These are phyloP conservation scores for Metallyticus violacea DNA, from an alignment of 2,888 invertebrate species.

Conservation along the genomic window DNA sequence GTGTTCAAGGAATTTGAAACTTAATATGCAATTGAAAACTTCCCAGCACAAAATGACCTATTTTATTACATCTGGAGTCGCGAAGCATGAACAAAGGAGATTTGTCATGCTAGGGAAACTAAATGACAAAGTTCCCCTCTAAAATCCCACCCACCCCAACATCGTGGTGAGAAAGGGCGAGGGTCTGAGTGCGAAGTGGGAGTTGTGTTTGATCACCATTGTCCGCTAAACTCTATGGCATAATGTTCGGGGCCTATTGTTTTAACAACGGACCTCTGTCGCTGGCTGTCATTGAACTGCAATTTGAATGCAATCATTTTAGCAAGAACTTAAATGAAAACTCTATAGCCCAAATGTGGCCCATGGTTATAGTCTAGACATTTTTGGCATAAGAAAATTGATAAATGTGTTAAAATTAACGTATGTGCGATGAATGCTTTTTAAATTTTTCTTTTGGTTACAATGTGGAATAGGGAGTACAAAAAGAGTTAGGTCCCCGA, in stretches of 20 bases:
- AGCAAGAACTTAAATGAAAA: neutral
- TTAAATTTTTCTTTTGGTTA: too few relatives aligned
- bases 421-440: too few relatives aligned
- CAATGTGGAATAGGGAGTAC: too few relatives aligned
- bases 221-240: neutral
- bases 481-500: too few relatives aligned
- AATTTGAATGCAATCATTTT: neutral
- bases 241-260: neutral
- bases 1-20: neutral
- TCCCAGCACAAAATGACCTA: neutral
- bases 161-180: too few relatives aligned
- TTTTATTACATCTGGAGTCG: neutral
- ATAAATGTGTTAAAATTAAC: too few relatives aligned
- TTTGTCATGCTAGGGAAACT: neutral
- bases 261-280: neutral
- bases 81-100: neutral
- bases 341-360: neutral
- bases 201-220: neutral
- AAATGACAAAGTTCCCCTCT: neutral
- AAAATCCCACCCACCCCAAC: neutral
- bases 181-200: neutral
- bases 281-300: neutral
- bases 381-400: too few relatives aligned
- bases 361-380: too few relatives aligned
- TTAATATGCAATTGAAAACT: neutral